phyloP scores from a whole-genome alignment of 2,797 vertebrate genomes.

The Ambastaia sidthimunki region DNA sequence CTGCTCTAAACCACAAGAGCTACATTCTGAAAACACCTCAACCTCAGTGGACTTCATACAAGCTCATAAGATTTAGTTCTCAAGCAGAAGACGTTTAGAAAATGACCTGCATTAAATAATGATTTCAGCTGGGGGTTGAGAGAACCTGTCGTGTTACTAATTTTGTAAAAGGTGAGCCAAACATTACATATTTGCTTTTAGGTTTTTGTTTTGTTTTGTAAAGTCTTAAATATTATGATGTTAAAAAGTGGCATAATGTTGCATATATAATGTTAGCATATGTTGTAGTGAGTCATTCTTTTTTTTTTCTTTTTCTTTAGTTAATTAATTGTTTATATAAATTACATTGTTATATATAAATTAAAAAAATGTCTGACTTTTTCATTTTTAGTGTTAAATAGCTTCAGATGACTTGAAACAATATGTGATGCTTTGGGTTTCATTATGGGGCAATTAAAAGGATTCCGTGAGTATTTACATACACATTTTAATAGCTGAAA shows the following conservation, averaged over 20 bases:
- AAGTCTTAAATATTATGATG: too few relatives aligned
- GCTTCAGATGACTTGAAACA: slow-evolving; percentile 12
- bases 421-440: neutral
- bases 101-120: neutral
- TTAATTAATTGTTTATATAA: neutral
- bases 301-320: too few relatives aligned
- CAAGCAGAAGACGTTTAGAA: neutral
- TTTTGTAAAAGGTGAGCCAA: slow-evolving; percentile 12
- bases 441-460: neutral
- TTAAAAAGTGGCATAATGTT: too few relatives aligned
- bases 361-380: neutral
- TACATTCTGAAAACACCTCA: slow-evolving; percentile 17
- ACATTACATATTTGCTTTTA: neutral
- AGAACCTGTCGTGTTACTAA: neutral
- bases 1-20: slow-evolving; percentile 22
- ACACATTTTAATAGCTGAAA: neutral
- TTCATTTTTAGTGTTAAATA: neutral
- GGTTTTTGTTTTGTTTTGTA: slow-evolving; percentile 24
- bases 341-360: too few relatives aligned
- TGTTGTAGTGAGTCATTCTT: neutral
- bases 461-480: neutral
- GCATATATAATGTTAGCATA: too few relatives aligned
- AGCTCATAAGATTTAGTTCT: neutral
- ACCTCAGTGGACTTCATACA: slow-evolving; percentile 27
- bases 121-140: neutral